Conservation (phyloP, 2,797 vertebrate species). For the Babyrousa celebensis region DNA sequence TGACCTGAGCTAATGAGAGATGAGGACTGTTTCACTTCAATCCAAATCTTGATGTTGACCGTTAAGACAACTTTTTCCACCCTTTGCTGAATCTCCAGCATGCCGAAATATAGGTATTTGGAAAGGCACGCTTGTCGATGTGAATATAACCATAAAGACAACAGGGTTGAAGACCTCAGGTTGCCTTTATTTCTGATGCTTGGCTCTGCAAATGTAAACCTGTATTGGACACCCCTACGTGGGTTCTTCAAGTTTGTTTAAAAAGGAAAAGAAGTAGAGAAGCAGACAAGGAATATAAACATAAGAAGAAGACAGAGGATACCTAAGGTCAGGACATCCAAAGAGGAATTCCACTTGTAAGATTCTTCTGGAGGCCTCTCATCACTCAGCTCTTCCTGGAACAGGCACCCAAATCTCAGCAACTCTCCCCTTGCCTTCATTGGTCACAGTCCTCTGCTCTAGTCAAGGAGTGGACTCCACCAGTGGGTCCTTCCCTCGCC, state of each 20-base stretch:
- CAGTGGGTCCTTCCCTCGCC: not conserved
- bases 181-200: not conserved
- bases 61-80: not conserved
- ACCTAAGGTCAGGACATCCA: not conserved
- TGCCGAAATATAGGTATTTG: conserved; percentile 19
- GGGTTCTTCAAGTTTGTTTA: not conserved
- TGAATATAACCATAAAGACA: not conserved
- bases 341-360: not conserved
- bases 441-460: not conserved
- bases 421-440: not conserved
- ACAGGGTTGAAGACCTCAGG: not conserved
- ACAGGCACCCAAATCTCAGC: not conserved
- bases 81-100: not conserved
- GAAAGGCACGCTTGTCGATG: conserved; percentile 12
- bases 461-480: not conserved
- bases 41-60: not conserved
- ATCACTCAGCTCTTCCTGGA: not conserved
- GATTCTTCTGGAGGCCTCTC: not conserved
- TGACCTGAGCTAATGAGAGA: conserved; percentile 49
- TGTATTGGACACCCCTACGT: not conserved
- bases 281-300: not conserved
- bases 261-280: conserved; percentile 2
- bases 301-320: not conserved
- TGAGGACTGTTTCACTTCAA: not conserved
- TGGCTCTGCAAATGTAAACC: not conserved